phyloP scores from a whole-genome alignment of 2,113 vertebrate genomes.

The Tupaia tana region DNA sequence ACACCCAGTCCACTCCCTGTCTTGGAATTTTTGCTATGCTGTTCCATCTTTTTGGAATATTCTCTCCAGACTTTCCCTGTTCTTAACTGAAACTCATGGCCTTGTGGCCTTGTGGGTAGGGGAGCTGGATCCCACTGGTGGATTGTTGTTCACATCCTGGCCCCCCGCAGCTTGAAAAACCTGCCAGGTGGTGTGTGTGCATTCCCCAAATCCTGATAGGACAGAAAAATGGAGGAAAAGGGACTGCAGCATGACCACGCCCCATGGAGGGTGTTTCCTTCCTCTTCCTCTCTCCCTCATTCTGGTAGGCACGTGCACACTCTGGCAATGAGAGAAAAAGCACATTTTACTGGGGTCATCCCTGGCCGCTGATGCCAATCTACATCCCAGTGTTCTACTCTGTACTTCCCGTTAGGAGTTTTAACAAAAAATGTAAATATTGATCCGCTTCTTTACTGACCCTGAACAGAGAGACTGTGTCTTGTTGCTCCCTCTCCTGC shows the following conservation, averaged over 20 bases:
- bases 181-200: too few species aligned
- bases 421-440: not conserved
- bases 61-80: not conserved
- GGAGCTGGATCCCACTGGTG: too few species aligned
- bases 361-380: not conserved
- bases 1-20: fast-evolving
- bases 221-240: too few species aligned
- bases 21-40: not conserved
- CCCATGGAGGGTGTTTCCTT: too few species aligned
- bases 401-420: not conserved
- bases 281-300: too few species aligned
- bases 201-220: too few species aligned
- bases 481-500: not conserved
- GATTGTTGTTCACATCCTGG: too few species aligned
- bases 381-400: not conserved
- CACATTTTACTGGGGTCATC: not conserved
- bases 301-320: too few species aligned
- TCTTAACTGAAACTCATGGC: not conserved
- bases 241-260: too few species aligned
- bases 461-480: not conserved
- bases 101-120: not conserved
- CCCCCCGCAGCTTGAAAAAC: too few species aligned
- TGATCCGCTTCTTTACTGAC: not conserved
- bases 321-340: too few species aligned
- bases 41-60: not conserved